phyloP scores from a whole-genome alignment of 2,888 invertebrate species.

The Xanthostigma xanthostigma region DNA sequence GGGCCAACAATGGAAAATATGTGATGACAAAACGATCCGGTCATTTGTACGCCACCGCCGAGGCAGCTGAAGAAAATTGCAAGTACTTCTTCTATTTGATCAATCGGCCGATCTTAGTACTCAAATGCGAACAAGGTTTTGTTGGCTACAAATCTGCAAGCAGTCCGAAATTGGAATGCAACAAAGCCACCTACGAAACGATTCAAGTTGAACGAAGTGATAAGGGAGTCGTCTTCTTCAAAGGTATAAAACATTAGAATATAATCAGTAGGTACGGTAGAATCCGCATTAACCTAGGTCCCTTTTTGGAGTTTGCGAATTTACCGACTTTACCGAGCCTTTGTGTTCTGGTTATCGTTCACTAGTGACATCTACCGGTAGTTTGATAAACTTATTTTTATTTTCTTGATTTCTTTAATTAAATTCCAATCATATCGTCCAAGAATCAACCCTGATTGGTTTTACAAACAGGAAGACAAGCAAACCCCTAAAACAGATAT shows the following conservation, averaged over 20 bases:
- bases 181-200: constrained; percentile 88
- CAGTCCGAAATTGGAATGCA: constrained; percentile 79
- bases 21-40: constrained; percentile 89
- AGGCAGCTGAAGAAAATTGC: constrained; percentile 70
- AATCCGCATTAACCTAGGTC: neutral
- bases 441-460: too few relatives aligned
- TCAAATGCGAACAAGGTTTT: constrained; percentile 92
- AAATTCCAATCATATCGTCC: too few relatives aligned
- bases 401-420: too few relatives aligned
- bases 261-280: neutral
- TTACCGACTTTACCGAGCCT: too few relatives aligned
- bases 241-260: constrained; percentile 43
- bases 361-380: too few relatives aligned
- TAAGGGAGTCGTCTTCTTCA: constrained; percentile 79
- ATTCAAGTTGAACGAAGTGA: constrained; percentile 82
- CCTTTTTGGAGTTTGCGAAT: neutral
- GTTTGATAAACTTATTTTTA: too few relatives aligned
- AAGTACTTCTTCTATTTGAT: constrained; percentile 90
- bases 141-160: constrained; percentile 74
- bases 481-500: too few relatives aligned
- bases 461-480: too few relatives aligned
- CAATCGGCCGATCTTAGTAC: constrained; percentile 82
- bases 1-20: constrained; percentile 89
- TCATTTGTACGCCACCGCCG: constrained; percentile 79
- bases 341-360: too few relatives aligned